phyloP scores from a whole-genome alignment of 2,797 vertebrate genomes.

The Enteromius afrohamiltoni region DNA sequence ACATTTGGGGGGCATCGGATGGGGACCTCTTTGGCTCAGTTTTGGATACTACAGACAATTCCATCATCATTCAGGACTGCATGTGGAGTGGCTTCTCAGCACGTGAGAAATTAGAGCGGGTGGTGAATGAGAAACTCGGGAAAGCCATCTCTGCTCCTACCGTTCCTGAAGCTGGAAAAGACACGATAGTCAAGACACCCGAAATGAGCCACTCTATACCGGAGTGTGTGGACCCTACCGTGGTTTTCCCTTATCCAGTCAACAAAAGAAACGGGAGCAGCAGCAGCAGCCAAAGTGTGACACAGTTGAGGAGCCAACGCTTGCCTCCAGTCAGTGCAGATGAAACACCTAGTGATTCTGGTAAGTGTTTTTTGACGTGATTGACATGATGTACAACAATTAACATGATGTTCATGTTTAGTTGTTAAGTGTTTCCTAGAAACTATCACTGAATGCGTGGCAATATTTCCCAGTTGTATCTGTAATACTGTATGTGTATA shows the following conservation, averaged over 20 bases:
- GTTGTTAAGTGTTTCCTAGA: no score
- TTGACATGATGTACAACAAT: no score
- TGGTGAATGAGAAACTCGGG: slow-evolving; percentile 88
- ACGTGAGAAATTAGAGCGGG: slow-evolving; percentile 93
- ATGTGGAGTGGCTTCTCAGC: slow-evolving; percentile 99
- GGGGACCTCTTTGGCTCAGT: slow-evolving; percentile 84
- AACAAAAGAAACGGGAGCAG: slow-evolving; percentile 79
- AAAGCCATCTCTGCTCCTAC: slow-evolving; percentile 60
- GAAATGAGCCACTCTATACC: slow-evolving; percentile 78
- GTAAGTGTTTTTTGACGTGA: slow-evolving; percentile 72
- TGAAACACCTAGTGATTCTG: slow-evolving; percentile 89
- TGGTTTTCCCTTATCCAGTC: slow-evolving; percentile 92
- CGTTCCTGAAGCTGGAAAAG: slow-evolving; percentile 57
- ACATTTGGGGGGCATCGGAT: slow-evolving; percentile 85
- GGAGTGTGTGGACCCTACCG: slow-evolving; percentile 90
- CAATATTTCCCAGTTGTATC: background rate
- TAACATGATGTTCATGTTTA: background rate
- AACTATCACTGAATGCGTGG: background rate
- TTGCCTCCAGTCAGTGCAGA: slow-evolving; percentile 67
- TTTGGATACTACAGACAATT: slow-evolving; percentile 84
- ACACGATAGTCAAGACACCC: slow-evolving; percentile 62
- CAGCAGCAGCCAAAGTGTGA: slow-evolving; percentile 55
- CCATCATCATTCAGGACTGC: slow-evolving; percentile 96
- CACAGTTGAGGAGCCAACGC: slow-evolving; percentile 60
- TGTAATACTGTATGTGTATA: background rate